Conservation (phyloP, 2,888 invertebrate species). For the Mimas tiliae region DNA sequence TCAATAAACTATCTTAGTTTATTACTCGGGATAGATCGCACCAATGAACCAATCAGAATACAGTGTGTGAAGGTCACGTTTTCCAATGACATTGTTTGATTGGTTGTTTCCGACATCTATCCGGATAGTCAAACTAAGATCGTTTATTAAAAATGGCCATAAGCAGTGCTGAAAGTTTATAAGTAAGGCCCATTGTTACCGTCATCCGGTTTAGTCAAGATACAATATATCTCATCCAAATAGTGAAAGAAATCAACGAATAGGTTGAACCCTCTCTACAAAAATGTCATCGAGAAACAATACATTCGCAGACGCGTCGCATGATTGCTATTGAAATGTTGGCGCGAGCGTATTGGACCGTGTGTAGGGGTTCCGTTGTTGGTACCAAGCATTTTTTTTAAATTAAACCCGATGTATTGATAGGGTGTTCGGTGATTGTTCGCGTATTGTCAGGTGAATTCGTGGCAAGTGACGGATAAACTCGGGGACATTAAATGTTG, state of each 20-base stretch:
- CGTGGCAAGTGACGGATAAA: not conserved
- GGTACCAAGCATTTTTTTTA: constrained; percentile 27
- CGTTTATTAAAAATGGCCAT: no score
- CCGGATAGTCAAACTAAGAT: no score
- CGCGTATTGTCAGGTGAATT: constrained; percentile 25
- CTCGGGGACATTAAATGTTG: not conserved
- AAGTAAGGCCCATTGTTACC: no score
- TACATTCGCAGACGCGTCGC: not conserved
- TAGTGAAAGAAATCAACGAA: not conserved
- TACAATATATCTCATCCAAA: not conserved
- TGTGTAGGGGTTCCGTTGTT: not conserved
- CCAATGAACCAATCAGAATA: no score
- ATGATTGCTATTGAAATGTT: constrained; percentile 16
- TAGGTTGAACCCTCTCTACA: not conserved
- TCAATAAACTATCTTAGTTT: no score
- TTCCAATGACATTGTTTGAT: no score
- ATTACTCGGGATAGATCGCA: no score
- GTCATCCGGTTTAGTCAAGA: no score
- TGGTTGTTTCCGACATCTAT: no score
- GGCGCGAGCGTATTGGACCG: not conserved
- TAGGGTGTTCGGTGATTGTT: constrained; percentile 27
- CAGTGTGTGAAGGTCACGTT: no score
- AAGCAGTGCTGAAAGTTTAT: no score
- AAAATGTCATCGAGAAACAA: constrained; percentile 13
- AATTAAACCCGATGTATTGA: constrained; percentile 39